phyloP scores from a whole-genome alignment of 2,113 vertebrate species.

The Carlito syrichta region DNA sequence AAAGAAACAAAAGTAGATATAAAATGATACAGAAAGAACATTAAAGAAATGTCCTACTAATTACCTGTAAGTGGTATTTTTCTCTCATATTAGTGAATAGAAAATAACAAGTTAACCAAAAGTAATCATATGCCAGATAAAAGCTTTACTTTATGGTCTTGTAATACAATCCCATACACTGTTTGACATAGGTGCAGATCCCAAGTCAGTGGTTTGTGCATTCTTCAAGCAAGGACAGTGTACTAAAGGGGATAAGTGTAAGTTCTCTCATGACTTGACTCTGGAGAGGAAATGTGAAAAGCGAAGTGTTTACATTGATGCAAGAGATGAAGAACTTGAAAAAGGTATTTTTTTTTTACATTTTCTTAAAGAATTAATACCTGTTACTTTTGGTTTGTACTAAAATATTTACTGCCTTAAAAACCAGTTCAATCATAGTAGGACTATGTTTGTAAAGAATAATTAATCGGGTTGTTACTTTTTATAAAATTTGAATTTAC shows the following conservation, averaged over 20 bases:
- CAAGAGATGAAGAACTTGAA: constrained; percentile 96
- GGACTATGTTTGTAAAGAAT: not conserved
- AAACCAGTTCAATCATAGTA: not conserved
- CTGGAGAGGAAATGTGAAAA: constrained; percentile 98
- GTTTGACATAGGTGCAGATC: constrained; percentile 90
- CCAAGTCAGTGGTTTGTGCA: constrained; percentile 97
- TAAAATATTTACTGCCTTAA: constrained; percentile 4
- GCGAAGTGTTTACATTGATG: constrained; percentile 95
- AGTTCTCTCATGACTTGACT: constrained; percentile 97
- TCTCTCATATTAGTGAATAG: not conserved
- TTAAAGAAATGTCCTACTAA: not conserved
- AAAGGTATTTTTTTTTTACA: constrained; percentile 84
- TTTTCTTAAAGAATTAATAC: not conserved
- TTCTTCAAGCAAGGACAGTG: constrained; percentile 99
- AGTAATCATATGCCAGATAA: not conserved
- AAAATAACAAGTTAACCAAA: not conserved
- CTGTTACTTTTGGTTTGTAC: not conserved
- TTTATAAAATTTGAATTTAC: constrained; percentile 11
- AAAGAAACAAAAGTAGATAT: not conserved
- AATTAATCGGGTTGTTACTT: not conserved
- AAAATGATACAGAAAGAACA: not conserved
- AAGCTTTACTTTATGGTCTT: not conserved
- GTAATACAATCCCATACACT: not conserved
- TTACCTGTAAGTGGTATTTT: not conserved
- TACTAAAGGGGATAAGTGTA: constrained; percentile 98